Evolutionary conservation across 2,888 invertebrate genomes (phyloP), one percentile per base, ranked within the genome.

Genomic region (Callyntrura guangdongensis): DNA sequence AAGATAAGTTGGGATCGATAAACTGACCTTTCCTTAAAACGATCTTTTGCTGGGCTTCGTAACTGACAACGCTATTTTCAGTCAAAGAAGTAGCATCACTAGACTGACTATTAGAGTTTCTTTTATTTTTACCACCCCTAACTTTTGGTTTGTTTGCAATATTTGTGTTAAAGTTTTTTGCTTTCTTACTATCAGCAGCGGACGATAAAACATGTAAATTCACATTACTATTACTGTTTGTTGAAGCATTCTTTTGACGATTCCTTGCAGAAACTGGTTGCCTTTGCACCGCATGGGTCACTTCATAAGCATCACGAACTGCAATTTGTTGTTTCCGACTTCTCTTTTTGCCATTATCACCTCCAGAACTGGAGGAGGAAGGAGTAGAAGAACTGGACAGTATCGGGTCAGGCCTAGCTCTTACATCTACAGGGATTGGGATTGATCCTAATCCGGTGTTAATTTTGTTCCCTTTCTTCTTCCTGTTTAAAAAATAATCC

Each of bases 291-390:
- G 11, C 11, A 5, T 20, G 17, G 17, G 2, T 69, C 56, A 87
- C 47, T 17, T 87, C 79, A 79, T 8, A 20, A 11, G 9, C 17
- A 17, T 82, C 61, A 5, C 59, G 12, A 20, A 61, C 25, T 27
- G 77, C 67, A 25, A 89, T 84, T 53, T 74, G 56, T 22, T 89
- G 89, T 20, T 89, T 89, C 3, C 89, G 36, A 67, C 89, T 84
- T 17, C 89, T 77, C 56, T 89, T 89, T 17, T 36, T 61, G 25
- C n/a, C 27, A 12, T 89, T 64, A 8, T n/a, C 83, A 74, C 49
- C 69, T 11, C 36, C 81, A 36, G 72, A 3, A 3, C 12, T 11
- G 9, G 56, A 8, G 45, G 67, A 67, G 25, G 27, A 2, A 67
- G 22, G 64, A 25, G 25, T 5, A 12, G 72, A 8, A 45, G 27